These are phyloP conservation scores for Cryptocephalus primarius DNA, from an alignment of 2,888 invertebrate species.

Conservation along the genomic window DNA sequence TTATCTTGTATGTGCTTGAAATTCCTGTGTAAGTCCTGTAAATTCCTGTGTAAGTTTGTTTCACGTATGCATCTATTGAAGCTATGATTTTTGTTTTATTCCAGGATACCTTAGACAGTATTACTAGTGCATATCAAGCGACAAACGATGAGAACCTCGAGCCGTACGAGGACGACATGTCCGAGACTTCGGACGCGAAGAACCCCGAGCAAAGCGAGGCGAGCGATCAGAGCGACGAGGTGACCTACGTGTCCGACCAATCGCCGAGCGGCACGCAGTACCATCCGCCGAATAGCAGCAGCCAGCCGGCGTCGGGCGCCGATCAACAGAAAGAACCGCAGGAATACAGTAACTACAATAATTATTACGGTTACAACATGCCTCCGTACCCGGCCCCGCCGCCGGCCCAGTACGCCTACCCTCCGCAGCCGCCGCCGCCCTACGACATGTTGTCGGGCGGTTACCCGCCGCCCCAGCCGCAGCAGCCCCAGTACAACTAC, in stretches of 20 bases:
- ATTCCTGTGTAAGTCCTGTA: too few species aligned
- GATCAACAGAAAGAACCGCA: conserved; percentile 9
- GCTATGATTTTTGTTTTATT: too few species aligned
- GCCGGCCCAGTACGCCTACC: conserved; percentile 27
- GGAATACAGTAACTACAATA: conserved; percentile 13
- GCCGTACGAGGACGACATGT: conserved; percentile 20
- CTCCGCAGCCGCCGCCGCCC: conserved; percentile 27
- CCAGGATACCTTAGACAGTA: conserved; percentile 34
- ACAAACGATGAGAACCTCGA: conserved; percentile 18
- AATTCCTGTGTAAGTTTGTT: too few species aligned
- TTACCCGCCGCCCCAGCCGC: conserved; percentile 25
- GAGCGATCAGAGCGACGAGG: conserved; percentile 28
- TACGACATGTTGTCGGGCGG: conserved; percentile 28
- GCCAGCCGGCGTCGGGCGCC: conserved; percentile 11
- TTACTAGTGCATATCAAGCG: conserved; percentile 31
- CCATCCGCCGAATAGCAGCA: conserved; percentile 13
- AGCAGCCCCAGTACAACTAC: conserved; percentile 22
- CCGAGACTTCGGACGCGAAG: conserved; percentile 14
- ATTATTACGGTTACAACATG: conserved; percentile 24
- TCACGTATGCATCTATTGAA: too few species aligned
- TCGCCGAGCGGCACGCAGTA: conserved; percentile 15
- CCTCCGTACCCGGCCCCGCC: conserved; percentile 20
- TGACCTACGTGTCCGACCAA: conserved; percentile 27
- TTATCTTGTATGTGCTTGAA: too few species aligned
- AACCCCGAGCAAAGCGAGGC: conserved; percentile 16